A percentile compares a stretch with the other conserved stretches of the same genome.
These are phyloP conservation scores for Amphimallon solstitiale DNA, from an alignment of 2,888 invertebrate species.

Conservation along the genomic window DNA sequence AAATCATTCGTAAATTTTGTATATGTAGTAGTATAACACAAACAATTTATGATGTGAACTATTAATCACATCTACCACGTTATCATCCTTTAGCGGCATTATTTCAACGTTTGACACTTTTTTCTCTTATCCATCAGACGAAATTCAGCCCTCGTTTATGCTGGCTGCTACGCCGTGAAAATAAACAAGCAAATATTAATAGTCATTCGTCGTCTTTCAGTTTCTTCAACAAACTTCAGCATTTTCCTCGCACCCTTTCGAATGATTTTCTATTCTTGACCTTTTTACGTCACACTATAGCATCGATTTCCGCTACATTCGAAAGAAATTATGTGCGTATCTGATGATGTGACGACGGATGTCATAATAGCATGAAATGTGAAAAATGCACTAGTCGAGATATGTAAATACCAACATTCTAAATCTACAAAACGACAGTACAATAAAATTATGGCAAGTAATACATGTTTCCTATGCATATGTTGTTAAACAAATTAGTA, in stretches of 20 bases:
- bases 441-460: too few relatives aligned
- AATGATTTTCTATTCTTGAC: slow-evolving; percentile 17
- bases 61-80: background rate
- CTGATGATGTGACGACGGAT: background rate
- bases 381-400: too few relatives aligned
- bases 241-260: slow-evolving; percentile 19
- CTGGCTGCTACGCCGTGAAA: background rate
- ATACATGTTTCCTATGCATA: too few relatives aligned
- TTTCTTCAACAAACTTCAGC: background rate
- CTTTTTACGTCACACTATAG: slow-evolving; percentile 18
- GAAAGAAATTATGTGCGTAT: too few relatives aligned
- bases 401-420: too few relatives aligned
- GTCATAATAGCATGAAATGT: too few relatives aligned
- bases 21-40: background rate
- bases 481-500: too few relatives aligned
- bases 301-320: slow-evolving; percentile 1
- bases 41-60: background rate
- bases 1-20: too few relatives aligned
- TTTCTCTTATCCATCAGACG: slow-evolving; percentile 1
- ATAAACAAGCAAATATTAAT: slow-evolving; percentile 22
- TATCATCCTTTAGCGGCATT: background rate
- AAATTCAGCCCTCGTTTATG: slow-evolving; percentile 10
- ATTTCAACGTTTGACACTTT: slow-evolving; percentile 16
- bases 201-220: slow-evolving; percentile 3
- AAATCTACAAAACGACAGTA: too few relatives aligned